These are phyloP conservation scores for Cygnus atratus DNA, from an alignment of 2,113 vertebrate genomes.

Conservation along the genomic window DNA sequence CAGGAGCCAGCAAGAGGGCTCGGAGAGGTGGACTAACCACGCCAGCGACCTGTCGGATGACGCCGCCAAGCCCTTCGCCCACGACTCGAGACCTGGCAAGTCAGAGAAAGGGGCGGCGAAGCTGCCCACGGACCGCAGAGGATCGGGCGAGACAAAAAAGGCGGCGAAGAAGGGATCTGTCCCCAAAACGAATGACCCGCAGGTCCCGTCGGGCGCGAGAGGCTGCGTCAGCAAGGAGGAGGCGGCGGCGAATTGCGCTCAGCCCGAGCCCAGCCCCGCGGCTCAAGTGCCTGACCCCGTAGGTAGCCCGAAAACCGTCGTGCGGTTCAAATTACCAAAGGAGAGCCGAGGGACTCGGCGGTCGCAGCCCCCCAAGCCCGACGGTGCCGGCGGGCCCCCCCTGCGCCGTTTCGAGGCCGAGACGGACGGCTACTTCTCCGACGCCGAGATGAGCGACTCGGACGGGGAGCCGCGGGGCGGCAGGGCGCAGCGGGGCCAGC, in stretches of 20 bases:
- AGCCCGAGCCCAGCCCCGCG: slow-evolving; percentile 65
- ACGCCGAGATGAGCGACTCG: slow-evolving; percentile 90
- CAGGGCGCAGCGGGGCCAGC: slow-evolving; percentile 79
- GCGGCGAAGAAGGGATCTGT: slow-evolving; percentile 71
- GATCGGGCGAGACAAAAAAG: slow-evolving; percentile 56
- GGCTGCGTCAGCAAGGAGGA: slow-evolving; percentile 63
- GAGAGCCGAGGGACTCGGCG: slow-evolving; percentile 78
- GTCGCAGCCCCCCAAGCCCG: slow-evolving; percentile 68
- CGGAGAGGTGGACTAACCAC: slow-evolving; percentile 65
- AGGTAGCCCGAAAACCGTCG: slow-evolving; percentile 71
- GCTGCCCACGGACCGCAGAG: slow-evolving; percentile 47
- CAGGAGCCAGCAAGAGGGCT: slow-evolving; percentile 50
- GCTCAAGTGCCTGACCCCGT: slow-evolving; percentile 81
- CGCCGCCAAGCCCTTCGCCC: slow-evolving; percentile 60
- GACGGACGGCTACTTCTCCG: slow-evolving; percentile 92
- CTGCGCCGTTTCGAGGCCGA: slow-evolving; percentile 80
- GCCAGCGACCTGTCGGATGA: slow-evolving; percentile 56
- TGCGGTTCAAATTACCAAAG: slow-evolving; percentile 82
- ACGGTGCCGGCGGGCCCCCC: slow-evolving; percentile 34
- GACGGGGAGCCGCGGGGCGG: slow-evolving; percentile 78
- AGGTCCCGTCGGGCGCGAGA: slow-evolving; percentile 72
- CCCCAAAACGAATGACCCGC: slow-evolving; percentile 82
- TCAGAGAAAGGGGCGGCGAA: slow-evolving; percentile 61
- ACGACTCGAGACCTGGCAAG: slow-evolving; percentile 64
- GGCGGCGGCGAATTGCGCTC: slow-evolving; percentile 42